phyloP scores from a whole-genome alignment of 2,797 vertebrate species.

The Tokudaia muenninki region DNA sequence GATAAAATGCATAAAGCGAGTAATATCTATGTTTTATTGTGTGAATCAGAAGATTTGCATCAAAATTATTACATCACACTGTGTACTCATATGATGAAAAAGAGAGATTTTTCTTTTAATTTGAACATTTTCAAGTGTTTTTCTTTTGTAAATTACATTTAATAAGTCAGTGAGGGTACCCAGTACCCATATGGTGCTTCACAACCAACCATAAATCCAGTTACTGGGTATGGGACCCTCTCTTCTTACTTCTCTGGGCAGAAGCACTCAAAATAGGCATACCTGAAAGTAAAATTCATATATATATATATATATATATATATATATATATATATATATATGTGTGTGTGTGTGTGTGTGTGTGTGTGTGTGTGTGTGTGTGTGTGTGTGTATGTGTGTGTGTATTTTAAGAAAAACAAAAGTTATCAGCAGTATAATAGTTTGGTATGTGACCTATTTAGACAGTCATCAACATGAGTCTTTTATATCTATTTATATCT shows the following conservation, averaged over 20 bases:
- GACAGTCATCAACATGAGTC: background rate
- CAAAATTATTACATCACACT: slow-evolving; percentile 59
- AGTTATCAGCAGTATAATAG: background rate
- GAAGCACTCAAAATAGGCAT: background rate
- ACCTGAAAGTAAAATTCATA: background rate
- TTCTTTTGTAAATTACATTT: background rate
- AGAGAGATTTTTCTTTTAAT: background rate
- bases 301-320: background rate
- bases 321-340: too few relatives aligned
- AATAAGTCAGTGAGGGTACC: background rate
- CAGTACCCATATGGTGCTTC: too few relatives aligned
- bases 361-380: too few relatives aligned
- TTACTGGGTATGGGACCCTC: background rate
- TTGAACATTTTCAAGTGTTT: background rate
- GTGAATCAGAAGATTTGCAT: slow-evolving; percentile 70
- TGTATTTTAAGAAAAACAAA: too few relatives aligned
- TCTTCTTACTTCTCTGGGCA: background rate
- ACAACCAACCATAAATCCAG: background rate
- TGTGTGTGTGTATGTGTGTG: too few relatives aligned
- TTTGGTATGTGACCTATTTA: background rate
- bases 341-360: too few relatives aligned
- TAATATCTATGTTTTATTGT: slow-evolving; percentile 75
- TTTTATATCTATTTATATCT: background rate
- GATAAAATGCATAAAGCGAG: slow-evolving; percentile 84
- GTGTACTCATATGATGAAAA: slow-evolving; percentile 69